These are phyloP conservation scores for Rhagophthalmus giganteus DNA, from an alignment of 2,888 invertebrate genomes.

Conservation along the genomic window DNA sequence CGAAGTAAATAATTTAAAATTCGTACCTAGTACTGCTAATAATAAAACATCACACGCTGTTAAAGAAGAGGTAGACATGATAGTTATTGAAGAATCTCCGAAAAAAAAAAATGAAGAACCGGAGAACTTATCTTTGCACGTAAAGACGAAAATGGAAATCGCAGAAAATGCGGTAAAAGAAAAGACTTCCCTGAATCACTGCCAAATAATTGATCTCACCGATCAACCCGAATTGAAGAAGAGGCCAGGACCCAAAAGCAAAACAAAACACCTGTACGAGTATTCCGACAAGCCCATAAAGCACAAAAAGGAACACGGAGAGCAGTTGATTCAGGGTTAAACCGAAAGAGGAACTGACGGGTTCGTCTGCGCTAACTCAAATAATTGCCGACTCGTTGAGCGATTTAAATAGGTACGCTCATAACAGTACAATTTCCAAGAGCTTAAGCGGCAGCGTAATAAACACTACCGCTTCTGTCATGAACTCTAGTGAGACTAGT, in stretches of 20 bases:
- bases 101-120: constrained; percentile 16
- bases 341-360: constrained; percentile 31
- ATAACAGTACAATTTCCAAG: constrained; percentile 5
- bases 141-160: neutral
- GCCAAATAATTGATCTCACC: constrained; percentile 48
- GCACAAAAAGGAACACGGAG: constrained; percentile 6
- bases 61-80: constrained; percentile 13
- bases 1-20: constrained; percentile 7
- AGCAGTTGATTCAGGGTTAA: constrained; percentile 6
- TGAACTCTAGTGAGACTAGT: constrained; percentile 11
- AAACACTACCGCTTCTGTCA: constrained; percentile 17
- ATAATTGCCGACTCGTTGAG: constrained; percentile 32
- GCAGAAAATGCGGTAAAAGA: constrained; percentile 5
- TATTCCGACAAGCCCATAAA: constrained; percentile 16
- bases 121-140: constrained; percentile 11
- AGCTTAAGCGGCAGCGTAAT: constrained; percentile 8
- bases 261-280: constrained; percentile 36
- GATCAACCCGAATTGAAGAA: constrained; percentile 36
- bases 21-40: neutral
- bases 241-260: constrained; percentile 38
- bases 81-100: constrained; percentile 20
- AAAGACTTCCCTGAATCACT: constrained; percentile 35
- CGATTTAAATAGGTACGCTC: constrained; percentile 14
- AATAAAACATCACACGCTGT: constrained; percentile 1
- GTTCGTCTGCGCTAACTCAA: constrained; percentile 31